Percentiles rank a stretch among this genome's conserved stretches.
Conservation (phyloP, 2,113 vertebrate species). For the Zonotrichia leucophrys region DNA sequence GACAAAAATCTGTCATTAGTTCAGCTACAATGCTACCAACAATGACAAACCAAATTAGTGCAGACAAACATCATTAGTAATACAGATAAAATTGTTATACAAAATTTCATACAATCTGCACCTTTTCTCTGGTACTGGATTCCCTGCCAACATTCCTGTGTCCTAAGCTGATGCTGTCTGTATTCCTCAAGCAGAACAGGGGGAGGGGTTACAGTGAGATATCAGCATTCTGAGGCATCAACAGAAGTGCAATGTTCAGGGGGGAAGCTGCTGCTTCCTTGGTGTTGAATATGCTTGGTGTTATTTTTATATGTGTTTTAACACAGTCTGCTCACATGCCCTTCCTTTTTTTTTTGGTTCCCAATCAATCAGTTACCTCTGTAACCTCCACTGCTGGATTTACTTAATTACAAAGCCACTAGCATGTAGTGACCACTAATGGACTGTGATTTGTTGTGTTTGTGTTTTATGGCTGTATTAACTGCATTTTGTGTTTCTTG, state of each 20-base stretch:
- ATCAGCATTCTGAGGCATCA: neutral
- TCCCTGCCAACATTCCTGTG: neutral
- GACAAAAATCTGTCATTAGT: neutral
- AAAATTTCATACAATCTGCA: neutral
- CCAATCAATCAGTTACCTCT: neutral
- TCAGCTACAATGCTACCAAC: neutral
- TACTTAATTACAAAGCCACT: neutral
- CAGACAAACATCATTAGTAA: neutral
- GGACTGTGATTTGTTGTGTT: neutral
- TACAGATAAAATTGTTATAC: neutral
- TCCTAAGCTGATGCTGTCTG: neutral
- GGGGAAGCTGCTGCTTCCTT: neutral
- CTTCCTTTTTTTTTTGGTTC: neutral
- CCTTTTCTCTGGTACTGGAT: neutral
- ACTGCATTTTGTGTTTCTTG: neutral
- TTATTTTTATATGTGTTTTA: slow-evolving; percentile 6
- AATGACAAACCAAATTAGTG: neutral
- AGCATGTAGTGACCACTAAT: neutral
- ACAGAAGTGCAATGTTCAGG: neutral
- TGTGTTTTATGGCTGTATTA: neutral
- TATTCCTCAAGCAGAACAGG: neutral
- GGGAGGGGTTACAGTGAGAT: neutral
- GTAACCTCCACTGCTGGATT: neutral
- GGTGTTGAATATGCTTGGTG: neutral
- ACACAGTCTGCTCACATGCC: neutral